A percentile compares a stretch with the other conserved stretches of the same genome.
These are phyloP conservation scores for Sericinus montela DNA, from an alignment of 2,888 invertebrate species.

Conservation along the genomic window DNA sequence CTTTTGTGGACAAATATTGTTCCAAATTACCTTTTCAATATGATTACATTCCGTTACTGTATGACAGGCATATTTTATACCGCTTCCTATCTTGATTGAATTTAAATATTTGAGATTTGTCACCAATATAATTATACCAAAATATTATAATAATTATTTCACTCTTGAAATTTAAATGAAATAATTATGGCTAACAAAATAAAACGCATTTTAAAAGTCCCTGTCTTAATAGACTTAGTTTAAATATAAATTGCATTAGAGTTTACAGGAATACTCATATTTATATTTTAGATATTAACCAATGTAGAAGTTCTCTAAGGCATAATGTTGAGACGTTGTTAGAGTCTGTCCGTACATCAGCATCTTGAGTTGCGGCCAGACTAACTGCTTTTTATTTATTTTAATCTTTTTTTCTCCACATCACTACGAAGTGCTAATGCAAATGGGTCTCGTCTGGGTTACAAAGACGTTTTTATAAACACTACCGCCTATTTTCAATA, in stretches of 20 bases:
- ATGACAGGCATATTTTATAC: too few species aligned
- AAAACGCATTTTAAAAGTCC: too few species aligned
- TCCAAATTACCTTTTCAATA: slow-evolving; percentile 23
- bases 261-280: too few species aligned
- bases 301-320: slow-evolving; percentile 16
- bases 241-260: too few species aligned
- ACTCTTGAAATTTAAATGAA: too few species aligned
- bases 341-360: slow-evolving; percentile 25
- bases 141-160: too few species aligned
- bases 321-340: slow-evolving; percentile 1
- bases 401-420: slow-evolving; percentile 49
- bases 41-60: too few species aligned
- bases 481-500: slow-evolving; percentile 50
- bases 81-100: too few species aligned
- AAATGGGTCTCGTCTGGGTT: slow-evolving; percentile 66
- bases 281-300: neutral
- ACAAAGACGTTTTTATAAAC: slow-evolving; percentile 64
- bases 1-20: slow-evolving; percentile 38
- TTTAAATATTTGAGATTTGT: too few species aligned
- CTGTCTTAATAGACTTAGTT: too few species aligned
- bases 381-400: slow-evolving; percentile 53
- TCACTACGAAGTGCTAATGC: slow-evolving; percentile 64
- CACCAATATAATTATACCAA: too few species aligned
- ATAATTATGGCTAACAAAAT: too few species aligned
- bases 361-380: slow-evolving; percentile 35